These are phyloP conservation scores for Galbula dea DNA, from an alignment of 2,113 vertebrate species.

Conservation along the genomic window DNA sequence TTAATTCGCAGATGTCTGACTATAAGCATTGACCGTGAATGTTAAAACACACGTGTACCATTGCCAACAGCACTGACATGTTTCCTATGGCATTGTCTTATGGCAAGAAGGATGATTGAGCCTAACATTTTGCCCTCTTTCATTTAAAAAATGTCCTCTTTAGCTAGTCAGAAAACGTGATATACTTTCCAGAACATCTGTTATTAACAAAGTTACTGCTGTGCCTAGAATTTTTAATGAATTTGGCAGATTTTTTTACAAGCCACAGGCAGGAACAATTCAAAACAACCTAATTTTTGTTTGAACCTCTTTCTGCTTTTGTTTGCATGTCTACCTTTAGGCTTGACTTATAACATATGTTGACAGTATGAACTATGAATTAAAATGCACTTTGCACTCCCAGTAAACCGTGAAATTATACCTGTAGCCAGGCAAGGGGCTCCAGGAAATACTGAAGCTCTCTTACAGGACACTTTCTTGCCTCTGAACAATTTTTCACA, in stretches of 20 bases:
- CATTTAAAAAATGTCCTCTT: constrained; percentile 1
- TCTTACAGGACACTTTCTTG: neutral
- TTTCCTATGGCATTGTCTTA: neutral
- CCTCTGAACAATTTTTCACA: neutral
- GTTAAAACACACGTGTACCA: neutral
- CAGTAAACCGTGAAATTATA: neutral
- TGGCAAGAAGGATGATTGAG: constrained; percentile 4
- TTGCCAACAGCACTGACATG: neutral
- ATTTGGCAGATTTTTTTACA: neutral
- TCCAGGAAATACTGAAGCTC: neutral
- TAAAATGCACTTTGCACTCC: neutral
- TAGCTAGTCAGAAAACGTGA: neutral
- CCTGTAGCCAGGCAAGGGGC: neutral
- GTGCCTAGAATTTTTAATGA: neutral
- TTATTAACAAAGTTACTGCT: neutral
- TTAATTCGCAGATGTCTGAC: constrained; percentile 45
- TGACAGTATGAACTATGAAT: neutral
- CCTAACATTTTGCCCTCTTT: constrained; percentile 13
- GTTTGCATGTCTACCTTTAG: neutral
- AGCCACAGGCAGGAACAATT: neutral
- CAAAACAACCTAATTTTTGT: neutral
- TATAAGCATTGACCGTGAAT: constrained; percentile 41
- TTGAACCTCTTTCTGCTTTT: neutral
- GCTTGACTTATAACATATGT: neutral
- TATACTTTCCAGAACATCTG: neutral